Percentiles rank a stretch among this genome's conserved stretches.
Conservation (phyloP, 2,888 invertebrate genomes). For the Sphaerophoria rueppellii region DNA sequence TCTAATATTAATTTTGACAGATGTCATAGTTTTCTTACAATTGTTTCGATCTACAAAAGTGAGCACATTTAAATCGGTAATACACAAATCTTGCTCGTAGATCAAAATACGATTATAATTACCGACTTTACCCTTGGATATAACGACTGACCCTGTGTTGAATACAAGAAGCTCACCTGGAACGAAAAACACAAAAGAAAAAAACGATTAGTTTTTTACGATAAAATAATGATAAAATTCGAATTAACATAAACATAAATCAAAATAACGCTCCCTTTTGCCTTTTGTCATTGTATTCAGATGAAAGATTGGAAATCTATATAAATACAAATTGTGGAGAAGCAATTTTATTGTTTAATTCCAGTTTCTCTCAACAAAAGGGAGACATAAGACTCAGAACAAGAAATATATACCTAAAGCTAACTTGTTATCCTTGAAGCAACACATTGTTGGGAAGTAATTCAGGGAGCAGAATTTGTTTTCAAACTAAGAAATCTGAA, state of each 20-base stretch:
- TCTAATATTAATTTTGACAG: too few species aligned
- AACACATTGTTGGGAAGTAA: constrained; percentile 15
- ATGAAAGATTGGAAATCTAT: not conserved
- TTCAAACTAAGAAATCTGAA: constrained; percentile 32
- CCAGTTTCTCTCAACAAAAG: constrained; percentile 21
- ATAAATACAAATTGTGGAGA: not conserved
- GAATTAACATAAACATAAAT: not conserved
- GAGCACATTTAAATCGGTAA: too few species aligned
- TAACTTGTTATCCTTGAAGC: constrained; percentile 63
- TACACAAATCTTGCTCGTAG: not conserved
- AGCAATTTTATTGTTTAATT: not conserved
- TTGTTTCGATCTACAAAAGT: too few species aligned
- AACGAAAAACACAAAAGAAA: constrained; percentile 35
- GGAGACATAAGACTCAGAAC: not conserved
- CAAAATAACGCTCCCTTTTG: not conserved
- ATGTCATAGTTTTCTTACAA: too few species aligned
- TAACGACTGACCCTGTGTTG: constrained; percentile 17
- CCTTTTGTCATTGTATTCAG: not conserved
- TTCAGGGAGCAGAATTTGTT: constrained; percentile 26
- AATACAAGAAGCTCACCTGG: constrained; percentile 44
- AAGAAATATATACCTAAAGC: constrained; percentile 23
- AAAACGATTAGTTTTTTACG: constrained; percentile 15
- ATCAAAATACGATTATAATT: not conserved
- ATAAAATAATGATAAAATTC: not conserved
- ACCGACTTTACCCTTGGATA: not conserved